phyloP scores from a whole-genome alignment of 1,140 invertebrate species.

The Tetramorium parvispinum region DNA sequence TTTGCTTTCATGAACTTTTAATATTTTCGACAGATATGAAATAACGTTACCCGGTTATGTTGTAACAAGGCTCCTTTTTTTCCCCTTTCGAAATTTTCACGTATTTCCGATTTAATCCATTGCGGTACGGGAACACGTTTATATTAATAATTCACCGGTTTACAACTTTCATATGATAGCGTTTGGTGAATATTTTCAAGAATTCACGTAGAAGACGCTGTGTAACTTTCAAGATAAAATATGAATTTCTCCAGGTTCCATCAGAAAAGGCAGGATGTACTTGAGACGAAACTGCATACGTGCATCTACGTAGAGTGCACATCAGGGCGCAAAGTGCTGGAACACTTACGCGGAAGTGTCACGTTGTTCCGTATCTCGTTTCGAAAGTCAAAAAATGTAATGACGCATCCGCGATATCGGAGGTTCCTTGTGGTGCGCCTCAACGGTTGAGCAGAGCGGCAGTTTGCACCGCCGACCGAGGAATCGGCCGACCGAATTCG shows the following conservation, averaged over 20 bases:
- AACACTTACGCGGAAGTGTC: slow-evolving; percentile 41
- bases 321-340: slow-evolving; percentile 28
- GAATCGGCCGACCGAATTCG: background rate
- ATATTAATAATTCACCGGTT: background rate
- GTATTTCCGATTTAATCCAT: slow-evolving; percentile 26
- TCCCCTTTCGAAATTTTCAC: background rate
- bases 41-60: background rate
- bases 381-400: slow-evolving; percentile 22
- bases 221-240: slow-evolving; percentile 42
- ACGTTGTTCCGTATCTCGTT: background rate
- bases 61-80: background rate
- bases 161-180: slow-evolving; percentile 1
- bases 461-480: background rate
- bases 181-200: background rate
- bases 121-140: background rate
- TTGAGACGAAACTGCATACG: slow-evolving; percentile 37
- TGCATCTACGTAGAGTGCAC: slow-evolving; percentile 20
- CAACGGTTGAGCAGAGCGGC: background rate
- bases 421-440: background rate
- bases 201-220: slow-evolving; percentile 7
- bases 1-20: slow-evolving; percentile 40
- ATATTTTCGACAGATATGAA: background rate
- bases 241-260: slow-evolving; percentile 32
- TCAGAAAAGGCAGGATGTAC: slow-evolving; percentile 29
- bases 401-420: slow-evolving; percentile 3